Base-by-base conservation (phyloP, 2,113 vertebrate genomes). In the Rhinolophus sinicus region DNA sequence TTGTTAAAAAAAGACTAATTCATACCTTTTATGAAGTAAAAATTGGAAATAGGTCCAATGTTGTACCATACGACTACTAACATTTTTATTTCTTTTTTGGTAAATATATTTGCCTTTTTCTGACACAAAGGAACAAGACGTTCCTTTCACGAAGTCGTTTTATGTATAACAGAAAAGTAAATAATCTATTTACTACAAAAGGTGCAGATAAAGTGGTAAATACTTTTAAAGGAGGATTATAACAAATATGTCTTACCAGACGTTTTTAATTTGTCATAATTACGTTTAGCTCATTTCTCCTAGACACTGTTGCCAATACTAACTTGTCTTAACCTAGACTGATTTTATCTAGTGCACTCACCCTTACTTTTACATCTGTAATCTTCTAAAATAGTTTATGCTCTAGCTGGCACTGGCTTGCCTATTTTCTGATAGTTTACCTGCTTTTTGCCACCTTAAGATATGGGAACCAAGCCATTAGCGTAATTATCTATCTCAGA, bases 201-300 rank as follows among this genome's bases (percentile, higher is more conserved):
- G 10, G 3, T 2, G 26, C 58, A 60, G 50, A 10, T 54, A 75
- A 94, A 80, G 3, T 40, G 1, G 21, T 52, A 92, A 86, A 78
- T 92, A 62, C 52, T 80, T 80, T 88, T 72, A 94, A 88, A 65
- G 44, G 8, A 86, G 19, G 28, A 93, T n/a, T 92, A 14, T 77
- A 92, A 87, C 24, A 77, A 88, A 65, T n/a, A n/a, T 72, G 88
- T 84, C 19, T 69, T 90, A 18, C 16, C 88, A 88, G 73, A 65
- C 65, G 94, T 95, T 96, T 6, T 83, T 93, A 90, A 94, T 96
- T 92, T 82, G 44, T 84, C 64, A 81, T 92, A 80, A 87, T 96
- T 90, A 92, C 38, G n/a, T 80, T 96, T 96, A 94, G 54, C 58
- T 84, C 50, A 76, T 87, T 96, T 94, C n/a, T 96, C 80, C n/a